Evolutionary conservation across 1,140 invertebrate genomes (phyloP).

Genomic region (Tachypleus tridentatus): DNA sequence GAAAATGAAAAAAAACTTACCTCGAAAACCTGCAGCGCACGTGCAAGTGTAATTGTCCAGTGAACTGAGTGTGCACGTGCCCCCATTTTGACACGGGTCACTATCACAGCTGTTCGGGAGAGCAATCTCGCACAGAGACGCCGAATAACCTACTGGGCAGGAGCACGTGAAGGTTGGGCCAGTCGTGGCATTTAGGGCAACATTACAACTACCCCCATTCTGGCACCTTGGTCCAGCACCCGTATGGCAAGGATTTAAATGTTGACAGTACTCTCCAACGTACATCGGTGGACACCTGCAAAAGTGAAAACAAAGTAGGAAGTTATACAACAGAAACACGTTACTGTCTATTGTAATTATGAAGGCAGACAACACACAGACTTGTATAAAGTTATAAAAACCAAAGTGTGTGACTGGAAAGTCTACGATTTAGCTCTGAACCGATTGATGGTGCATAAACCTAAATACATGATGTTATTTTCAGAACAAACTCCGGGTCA

Average conservation of each 20-base stretch:
- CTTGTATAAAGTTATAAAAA: too few species aligned
- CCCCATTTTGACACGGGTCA: slow-evolving; percentile 71
- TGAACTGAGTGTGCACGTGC: slow-evolving; percentile 58
- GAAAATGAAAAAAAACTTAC: slow-evolving; percentile 28
- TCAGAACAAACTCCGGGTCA: too few species aligned
- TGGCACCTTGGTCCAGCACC: slow-evolving; percentile 42
- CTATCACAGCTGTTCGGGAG: slow-evolving; percentile 82
- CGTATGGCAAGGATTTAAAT: slow-evolving; percentile 67
- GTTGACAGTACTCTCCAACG: slow-evolving; percentile 88
- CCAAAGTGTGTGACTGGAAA: too few species aligned
- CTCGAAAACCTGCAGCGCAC: slow-evolving; percentile 70
- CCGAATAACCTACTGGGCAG: slow-evolving; percentile 80
- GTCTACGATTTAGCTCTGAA: too few species aligned
- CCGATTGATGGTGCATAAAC: too few species aligned
- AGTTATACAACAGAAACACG: too few species aligned
- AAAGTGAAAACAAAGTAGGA: neutral
- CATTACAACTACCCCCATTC: slow-evolving; percentile 82
- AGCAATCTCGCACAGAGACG: slow-evolving; percentile 81
- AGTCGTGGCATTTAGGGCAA: slow-evolving; percentile 47
- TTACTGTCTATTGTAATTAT: too few species aligned
- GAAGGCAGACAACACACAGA: too few species aligned
- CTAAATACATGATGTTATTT: too few species aligned
- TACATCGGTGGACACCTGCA: slow-evolving; percentile 78
- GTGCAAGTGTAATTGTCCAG: slow-evolving; percentile 66
- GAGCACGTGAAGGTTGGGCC: slow-evolving; percentile 68